These are phyloP conservation scores for Montifringilla adamsi DNA, from an alignment of 2,113 vertebrate species.

Conservation along the genomic window DNA sequence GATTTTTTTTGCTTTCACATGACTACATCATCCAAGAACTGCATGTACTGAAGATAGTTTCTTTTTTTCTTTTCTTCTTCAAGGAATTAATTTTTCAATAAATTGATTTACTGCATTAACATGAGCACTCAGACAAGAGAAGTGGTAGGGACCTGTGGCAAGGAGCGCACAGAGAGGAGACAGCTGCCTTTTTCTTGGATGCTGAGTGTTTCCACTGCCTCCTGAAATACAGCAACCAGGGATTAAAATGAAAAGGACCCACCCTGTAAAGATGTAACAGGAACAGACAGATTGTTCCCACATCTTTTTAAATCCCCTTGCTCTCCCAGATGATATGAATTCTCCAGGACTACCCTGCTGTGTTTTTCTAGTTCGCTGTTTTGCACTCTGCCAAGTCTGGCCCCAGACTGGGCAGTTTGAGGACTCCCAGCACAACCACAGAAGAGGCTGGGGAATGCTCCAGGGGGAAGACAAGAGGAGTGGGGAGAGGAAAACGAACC, in stretches of 20 bases:
- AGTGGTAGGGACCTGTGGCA: neutral
- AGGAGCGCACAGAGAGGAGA: neutral
- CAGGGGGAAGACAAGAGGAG: rapidly evolving
- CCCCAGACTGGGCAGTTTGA: neutral
- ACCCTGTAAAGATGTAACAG: neutral
- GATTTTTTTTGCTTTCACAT: neutral
- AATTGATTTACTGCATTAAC: neutral
- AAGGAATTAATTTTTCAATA: neutral
- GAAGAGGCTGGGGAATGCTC: neutral
- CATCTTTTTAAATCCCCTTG: neutral
- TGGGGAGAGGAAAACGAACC: neutral
- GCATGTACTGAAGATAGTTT: rapidly evolving
- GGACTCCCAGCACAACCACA: neutral
- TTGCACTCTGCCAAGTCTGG: neutral
- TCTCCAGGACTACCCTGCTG: neutral
- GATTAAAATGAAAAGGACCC: neutral
- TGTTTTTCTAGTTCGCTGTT: neutral
- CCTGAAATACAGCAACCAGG: neutral
- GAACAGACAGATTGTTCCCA: neutral
- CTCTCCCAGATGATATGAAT: neutral
- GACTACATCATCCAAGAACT: neutral
- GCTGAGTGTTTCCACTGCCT: neutral
- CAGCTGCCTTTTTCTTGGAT: neutral
- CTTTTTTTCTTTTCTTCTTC: neutral
- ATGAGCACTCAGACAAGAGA: neutral